A percentile compares a stretch with the other conserved stretches of the same genome.
These are phyloP conservation scores for Platichthys flesus DNA, from an alignment of 2,113 vertebrate genomes.

Conservation along the genomic window DNA sequence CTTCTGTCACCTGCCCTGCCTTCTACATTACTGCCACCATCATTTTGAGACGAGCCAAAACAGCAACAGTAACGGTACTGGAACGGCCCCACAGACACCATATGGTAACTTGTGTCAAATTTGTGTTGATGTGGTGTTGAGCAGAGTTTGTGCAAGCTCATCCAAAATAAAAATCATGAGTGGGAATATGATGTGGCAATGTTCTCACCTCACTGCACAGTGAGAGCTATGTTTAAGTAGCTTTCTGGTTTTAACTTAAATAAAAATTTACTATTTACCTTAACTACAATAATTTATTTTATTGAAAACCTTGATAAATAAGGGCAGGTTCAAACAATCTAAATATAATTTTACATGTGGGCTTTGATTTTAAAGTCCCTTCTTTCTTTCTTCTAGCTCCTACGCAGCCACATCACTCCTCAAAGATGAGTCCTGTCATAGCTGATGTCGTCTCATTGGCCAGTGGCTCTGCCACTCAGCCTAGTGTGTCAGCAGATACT, in stretches of 20 bases:
- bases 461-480: slow-evolving; percentile 90
- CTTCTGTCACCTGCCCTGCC: slow-evolving; percentile 94
- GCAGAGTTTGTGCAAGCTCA: background rate
- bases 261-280: too few species aligned
- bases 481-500: slow-evolving; percentile 88
- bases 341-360: background rate
- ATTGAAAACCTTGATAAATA: too few species aligned
- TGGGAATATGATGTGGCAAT: background rate
- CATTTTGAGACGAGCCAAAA: slow-evolving; percentile 80
- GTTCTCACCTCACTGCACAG: background rate
- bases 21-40: slow-evolving; percentile 89
- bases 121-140: background rate
- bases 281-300: too few species aligned
- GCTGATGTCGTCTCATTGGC: slow-evolving; percentile 95
- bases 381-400: slow-evolving; percentile 50
- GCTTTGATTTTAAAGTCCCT: background rate
- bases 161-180: background rate
- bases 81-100: slow-evolving; percentile 34
- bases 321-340: background rate
- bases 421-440: slow-evolving; percentile 92
- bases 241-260: background rate
- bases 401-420: slow-evolving; percentile 63
- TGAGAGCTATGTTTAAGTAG: background rate
- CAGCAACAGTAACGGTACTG: slow-evolving; percentile 70
- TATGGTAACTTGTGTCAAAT: slow-evolving; percentile 48